Conservation (phyloP, 2,113 vertebrate species). For the Epinephelus moara region DNA sequence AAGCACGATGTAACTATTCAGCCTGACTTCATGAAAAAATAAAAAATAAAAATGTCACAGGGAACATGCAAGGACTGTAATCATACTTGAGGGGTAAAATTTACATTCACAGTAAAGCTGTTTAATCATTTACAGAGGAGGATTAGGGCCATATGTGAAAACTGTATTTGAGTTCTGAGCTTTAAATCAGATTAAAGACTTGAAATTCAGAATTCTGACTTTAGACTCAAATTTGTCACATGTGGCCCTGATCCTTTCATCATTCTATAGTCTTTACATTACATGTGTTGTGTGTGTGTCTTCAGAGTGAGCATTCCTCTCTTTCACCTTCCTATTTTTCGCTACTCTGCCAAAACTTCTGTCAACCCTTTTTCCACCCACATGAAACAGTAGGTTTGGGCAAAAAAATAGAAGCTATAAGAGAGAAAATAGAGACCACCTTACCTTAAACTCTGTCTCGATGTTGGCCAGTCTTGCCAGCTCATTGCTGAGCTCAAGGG, state of each 20-base stretch:
- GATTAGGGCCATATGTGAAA: too few relatives aligned
- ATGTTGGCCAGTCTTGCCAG: conserved; percentile 97
- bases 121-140: background rate
- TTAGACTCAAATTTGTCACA: too few relatives aligned
- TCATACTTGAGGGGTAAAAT: background rate
- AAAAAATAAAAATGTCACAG: background rate
- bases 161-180: too few relatives aligned
- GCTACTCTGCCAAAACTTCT: background rate
- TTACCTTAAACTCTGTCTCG: conserved; percentile 99
- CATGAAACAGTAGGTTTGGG: background rate
- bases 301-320: background rate
- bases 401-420: background rate
- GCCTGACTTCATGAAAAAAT: background rate
- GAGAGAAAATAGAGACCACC: background rate
- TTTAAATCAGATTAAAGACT: too few relatives aligned
- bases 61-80: background rate
- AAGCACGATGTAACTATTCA: background rate
- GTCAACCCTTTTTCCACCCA: background rate
- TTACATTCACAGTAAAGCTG: background rate
- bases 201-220: too few relatives aligned
- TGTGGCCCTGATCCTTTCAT: background rate
- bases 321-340: background rate
- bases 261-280: background rate
- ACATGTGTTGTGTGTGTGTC: background rate
- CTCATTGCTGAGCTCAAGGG: conserved; percentile 97